A percentile compares a stretch with the other conserved stretches of the same genome.
Evolutionary conservation across 2,888 invertebrate genomes (phyloP).

Genomic region (Drosophila infuscata): DNA sequence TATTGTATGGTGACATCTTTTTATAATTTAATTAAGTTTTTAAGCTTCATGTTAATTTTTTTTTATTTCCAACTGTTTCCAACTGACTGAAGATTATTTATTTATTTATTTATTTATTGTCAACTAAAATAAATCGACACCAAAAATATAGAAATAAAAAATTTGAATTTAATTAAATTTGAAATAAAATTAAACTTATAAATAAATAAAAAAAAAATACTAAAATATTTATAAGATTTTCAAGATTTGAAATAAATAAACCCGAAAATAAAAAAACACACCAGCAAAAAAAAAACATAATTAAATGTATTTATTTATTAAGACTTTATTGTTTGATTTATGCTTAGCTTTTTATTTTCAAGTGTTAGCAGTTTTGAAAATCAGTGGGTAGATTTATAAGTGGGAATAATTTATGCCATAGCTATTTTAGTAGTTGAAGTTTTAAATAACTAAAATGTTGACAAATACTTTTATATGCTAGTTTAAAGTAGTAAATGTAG

Average conservation of each 20-base stretch:
- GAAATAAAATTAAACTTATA: too few species aligned
- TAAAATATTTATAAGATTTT: too few species aligned
- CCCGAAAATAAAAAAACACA: background rate
- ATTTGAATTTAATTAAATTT: too few species aligned
- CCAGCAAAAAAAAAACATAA: background rate
- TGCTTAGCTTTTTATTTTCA: background rate
- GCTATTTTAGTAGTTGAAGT: background rate
- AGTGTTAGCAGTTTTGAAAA: background rate
- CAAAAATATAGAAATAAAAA: too few species aligned
- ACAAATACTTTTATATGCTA: background rate
- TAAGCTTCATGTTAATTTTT: rapidly evolving
- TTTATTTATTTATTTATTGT: too few species aligned
- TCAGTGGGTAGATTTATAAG: background rate
- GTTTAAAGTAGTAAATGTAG: background rate
- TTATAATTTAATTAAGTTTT: background rate
- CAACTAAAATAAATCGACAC: too few species aligned
- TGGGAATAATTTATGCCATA: background rate
- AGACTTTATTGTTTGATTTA: background rate
- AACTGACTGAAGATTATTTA: background rate
- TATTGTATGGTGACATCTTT: background rate
- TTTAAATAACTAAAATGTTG: background rate
- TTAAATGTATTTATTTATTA: background rate
- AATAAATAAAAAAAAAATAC: too few species aligned
- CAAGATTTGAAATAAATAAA: background rate
- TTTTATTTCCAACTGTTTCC: too few species aligned